Conservation (phyloP, 2,888 invertebrate species). For the Odiellus spinosus region DNA sequence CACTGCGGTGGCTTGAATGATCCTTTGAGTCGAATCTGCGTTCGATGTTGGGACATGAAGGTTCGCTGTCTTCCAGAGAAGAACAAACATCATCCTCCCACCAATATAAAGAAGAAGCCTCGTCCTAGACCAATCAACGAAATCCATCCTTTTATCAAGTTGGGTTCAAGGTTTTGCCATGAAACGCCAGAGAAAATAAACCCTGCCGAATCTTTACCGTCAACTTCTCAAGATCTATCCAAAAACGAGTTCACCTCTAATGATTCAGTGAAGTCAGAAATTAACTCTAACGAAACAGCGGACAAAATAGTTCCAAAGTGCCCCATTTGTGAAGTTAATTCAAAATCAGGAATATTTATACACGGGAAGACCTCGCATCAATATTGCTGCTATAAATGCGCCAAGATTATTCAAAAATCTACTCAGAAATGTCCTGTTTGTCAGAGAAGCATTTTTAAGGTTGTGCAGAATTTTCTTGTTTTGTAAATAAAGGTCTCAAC, state of each 20-base stretch:
- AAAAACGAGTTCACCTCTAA: no score
- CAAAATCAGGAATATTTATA: constrained; percentile 20
- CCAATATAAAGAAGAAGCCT: background rate
- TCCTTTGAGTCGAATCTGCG: background rate
- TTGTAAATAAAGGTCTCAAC: no score
- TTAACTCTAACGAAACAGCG: no score
- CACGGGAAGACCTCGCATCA: constrained; percentile 32
- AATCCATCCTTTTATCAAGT: no score
- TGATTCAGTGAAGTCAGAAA: no score
- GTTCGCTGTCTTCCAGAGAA: constrained; percentile 1
- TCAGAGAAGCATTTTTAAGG: no score
- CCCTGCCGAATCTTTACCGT: no score
- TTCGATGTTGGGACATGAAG: constrained; percentile 2
- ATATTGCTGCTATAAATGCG: constrained; percentile 30
- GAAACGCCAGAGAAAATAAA: no score
- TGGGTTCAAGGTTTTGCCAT: no score
- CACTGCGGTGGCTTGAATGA: background rate
- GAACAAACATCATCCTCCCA: background rate
- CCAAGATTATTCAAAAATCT: constrained; percentile 24
- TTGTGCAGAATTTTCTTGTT: no score
- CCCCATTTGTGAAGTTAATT: constrained; percentile 2
- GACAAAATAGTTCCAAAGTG: constrained; percentile 2
- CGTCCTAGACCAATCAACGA: background rate
- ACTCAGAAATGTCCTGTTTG: constrained; percentile 30
- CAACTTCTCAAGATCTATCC: no score